phyloP scores from a whole-genome alignment of 2,888 invertebrate species.

The Torymus auratus region DNA sequence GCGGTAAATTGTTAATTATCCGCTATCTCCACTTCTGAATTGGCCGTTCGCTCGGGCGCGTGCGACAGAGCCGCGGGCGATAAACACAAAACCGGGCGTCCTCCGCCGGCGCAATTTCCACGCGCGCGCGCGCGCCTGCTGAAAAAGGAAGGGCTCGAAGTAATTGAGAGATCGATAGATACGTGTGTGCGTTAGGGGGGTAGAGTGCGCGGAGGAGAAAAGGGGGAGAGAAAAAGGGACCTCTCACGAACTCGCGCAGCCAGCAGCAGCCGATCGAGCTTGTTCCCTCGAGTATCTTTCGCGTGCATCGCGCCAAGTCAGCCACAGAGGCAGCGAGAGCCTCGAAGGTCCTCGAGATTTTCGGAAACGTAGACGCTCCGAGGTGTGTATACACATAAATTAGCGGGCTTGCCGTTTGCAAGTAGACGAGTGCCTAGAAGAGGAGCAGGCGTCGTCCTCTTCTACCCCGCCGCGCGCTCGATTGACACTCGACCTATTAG shows the following conservation, averaged over 20 bases:
- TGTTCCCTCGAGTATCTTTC: conserved; percentile 54
- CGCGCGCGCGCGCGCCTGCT: not conserved
- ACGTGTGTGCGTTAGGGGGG: conserved; percentile 7
- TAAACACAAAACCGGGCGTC: conserved; percentile 10
- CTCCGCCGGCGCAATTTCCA: not conserved
- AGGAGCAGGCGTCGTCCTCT: not conserved
- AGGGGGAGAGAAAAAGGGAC: conserved; percentile 12
- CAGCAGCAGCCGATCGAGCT: conserved; percentile 47
- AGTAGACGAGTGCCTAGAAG: not conserved
- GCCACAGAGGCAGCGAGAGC: conserved; percentile 44
- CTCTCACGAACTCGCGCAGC: not conserved
- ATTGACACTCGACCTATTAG: conserved; percentile 61
- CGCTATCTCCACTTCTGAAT: conserved; percentile 51
- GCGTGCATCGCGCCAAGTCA: conserved; percentile 60
- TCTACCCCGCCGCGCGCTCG: conserved; percentile 33
- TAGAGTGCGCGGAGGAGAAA: not conserved
- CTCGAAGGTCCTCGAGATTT: conserved; percentile 55
- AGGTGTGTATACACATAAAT: conserved; percentile 65
- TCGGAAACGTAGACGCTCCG: conserved; percentile 31
- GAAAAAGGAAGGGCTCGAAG: conserved; percentile 35
- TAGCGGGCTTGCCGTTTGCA: conserved; percentile 50
- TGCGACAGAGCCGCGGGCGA: conserved; percentile 36
- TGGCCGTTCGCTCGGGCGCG: conserved; percentile 8
- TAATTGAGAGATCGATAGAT: conserved; percentile 59
- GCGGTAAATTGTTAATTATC: conserved; percentile 57